These are phyloP conservation scores for Sitodiplosis mosellana DNA, from an alignment of 1,140 invertebrate species.

Conservation along the genomic window DNA sequence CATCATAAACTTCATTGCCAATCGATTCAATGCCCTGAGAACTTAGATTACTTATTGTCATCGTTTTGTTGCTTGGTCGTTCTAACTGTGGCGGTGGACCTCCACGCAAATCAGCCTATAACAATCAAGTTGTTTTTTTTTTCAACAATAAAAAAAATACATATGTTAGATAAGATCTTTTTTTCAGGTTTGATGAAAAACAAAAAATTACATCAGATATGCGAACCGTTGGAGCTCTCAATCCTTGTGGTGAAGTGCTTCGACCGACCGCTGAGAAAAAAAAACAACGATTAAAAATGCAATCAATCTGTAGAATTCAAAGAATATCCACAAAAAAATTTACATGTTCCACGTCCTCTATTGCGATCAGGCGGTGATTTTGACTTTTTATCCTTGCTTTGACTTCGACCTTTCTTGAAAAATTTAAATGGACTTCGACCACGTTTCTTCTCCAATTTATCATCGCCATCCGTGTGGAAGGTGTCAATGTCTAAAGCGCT, in stretches of 20 bases:
- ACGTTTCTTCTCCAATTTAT: slow-evolving; percentile 55
- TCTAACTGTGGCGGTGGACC: slow-evolving; percentile 31
- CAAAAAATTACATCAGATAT: not conserved
- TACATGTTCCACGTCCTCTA: not conserved
- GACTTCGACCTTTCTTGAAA: slow-evolving; percentile 24
- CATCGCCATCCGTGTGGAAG: slow-evolving; percentile 30
- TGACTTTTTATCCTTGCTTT: slow-evolving; percentile 14
- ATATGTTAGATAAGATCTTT: no score
- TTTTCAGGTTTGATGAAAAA: not conserved
- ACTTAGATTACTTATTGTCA: slow-evolving; percentile 42
- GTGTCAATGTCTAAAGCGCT: slow-evolving; percentile 55
- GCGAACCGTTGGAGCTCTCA: slow-evolving; percentile 15
- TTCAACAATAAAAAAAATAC: no score
- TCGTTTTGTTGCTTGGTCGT: slow-evolving; percentile 42
- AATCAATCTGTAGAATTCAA: not conserved
- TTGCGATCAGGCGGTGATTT: not conserved
- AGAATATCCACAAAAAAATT: not conserved
- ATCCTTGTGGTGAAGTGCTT: slow-evolving; percentile 20
- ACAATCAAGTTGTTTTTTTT: no score
- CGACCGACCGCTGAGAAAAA: slow-evolving; percentile 14
- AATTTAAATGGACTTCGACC: slow-evolving; percentile 80
- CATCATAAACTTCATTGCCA: slow-evolving; percentile 68
- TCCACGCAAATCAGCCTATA: not conserved
- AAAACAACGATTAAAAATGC: not conserved
- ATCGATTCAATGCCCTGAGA: slow-evolving; percentile 50